Evolutionary conservation across 2,797 vertebrate species (phyloP).

Genomic region (Phalloptychus januarius): DNA sequence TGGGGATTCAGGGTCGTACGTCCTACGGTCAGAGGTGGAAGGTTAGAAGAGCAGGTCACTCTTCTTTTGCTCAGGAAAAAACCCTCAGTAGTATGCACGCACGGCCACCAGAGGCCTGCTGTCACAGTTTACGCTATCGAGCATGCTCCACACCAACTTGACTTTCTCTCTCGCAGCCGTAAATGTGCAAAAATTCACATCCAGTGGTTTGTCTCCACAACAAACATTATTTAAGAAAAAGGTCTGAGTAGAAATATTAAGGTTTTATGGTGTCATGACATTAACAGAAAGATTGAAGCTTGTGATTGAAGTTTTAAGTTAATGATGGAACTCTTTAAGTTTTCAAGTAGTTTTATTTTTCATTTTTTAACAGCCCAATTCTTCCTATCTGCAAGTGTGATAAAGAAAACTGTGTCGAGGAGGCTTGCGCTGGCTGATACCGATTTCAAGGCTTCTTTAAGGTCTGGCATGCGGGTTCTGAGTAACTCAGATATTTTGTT

Average conservation of each 20-base stretch:
- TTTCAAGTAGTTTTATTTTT: background rate
- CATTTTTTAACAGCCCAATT: background rate
- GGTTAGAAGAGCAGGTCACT: constrained; percentile 66
- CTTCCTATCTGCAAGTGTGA: background rate
- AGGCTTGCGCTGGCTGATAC: background rate
- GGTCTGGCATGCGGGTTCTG: background rate
- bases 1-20: constrained; percentile 45
- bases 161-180: background rate
- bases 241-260: background rate
- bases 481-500: background rate
- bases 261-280: background rate
- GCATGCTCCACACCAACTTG: constrained; percentile 21
- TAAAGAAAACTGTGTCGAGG: background rate
- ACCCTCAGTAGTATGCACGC: constrained; percentile 43
- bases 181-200: constrained; percentile 7
- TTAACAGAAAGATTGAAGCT: background rate
- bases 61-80: constrained; percentile 42
- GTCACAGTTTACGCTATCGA: constrained; percentile 38
- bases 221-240: constrained; percentile 6
- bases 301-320: background rate
- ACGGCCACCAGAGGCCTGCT: constrained; percentile 47
- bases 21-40: constrained; percentile 64
- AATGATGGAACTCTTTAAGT: background rate
- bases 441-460: background rate
- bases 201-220: background rate